A percentile compares a stretch with the other conserved stretches of the same genome.
Evolutionary conservation across 2,113 vertebrate genomes (phyloP).

Genomic region (Bambusicola thoracicus): DNA sequence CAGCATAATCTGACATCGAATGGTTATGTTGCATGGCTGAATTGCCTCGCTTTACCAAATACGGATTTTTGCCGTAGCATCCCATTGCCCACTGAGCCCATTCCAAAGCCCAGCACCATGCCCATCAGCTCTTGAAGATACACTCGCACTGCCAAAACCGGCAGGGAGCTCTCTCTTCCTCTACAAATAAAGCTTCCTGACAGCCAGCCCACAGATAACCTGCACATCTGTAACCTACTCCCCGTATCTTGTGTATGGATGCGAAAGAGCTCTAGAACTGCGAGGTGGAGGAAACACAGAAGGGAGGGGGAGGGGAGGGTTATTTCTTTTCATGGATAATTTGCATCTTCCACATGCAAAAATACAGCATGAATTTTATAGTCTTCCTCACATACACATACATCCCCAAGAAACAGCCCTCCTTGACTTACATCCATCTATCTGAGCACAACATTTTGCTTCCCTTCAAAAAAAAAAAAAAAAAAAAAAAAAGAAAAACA

Average conservation of each 20-base stretch:
- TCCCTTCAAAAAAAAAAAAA: conserved; percentile 11
- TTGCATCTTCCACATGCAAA: neutral
- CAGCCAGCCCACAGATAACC: neutral
- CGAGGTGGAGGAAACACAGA: neutral
- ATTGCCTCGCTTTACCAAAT: neutral
- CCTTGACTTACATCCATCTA: conserved; percentile 42
- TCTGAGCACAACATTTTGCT: conserved; percentile 14
- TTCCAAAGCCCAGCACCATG: neutral
- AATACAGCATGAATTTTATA: neutral
- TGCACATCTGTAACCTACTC: neutral
- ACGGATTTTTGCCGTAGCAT: neutral
- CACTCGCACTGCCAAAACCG: neutral
- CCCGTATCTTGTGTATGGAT: neutral
- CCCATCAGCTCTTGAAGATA: neutral
- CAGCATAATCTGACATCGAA: neutral
- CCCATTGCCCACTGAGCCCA: neutral
- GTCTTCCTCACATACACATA: neutral
- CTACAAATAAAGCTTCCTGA: neutral
- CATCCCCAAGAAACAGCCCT: neutral
- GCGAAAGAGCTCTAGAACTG: neutral
- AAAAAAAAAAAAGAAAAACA: no score
- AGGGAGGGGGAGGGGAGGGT: neutral
- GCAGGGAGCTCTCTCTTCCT: neutral
- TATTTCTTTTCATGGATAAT: neutral
- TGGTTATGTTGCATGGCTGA: neutral